Conservation (phyloP, 2,113 vertebrate genomes). For the Nyctibius bracteatus region DNA sequence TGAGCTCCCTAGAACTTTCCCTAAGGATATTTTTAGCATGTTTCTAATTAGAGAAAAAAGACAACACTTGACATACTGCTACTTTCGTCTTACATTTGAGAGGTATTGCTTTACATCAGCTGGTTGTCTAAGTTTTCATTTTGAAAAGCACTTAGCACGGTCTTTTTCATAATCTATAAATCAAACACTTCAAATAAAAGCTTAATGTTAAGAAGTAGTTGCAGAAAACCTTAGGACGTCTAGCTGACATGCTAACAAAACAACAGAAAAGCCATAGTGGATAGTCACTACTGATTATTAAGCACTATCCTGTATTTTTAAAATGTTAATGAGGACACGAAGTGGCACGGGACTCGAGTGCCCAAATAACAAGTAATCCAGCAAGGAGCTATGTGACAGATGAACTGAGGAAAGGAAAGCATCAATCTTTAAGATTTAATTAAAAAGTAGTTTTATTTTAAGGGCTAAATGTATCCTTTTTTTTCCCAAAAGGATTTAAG, state of each 20-base stretch:
- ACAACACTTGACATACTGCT: neutral
- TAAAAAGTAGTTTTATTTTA: neutral
- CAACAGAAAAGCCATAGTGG: neutral
- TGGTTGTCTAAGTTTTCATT: neutral
- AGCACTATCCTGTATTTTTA: neutral
- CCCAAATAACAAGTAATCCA: neutral
- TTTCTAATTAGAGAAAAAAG: conserved; percentile 57
- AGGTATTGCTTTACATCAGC: neutral
- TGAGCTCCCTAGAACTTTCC: conserved; percentile 16
- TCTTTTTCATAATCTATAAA: neutral
- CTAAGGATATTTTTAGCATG: conserved; percentile 15
- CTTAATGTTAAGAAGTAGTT: neutral
- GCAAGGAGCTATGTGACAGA: neutral
- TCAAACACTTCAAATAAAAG: neutral
- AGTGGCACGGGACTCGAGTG: neutral
- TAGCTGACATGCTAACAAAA: neutral
- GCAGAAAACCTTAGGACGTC: neutral
- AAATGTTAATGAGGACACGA: neutral
- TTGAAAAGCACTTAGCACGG: neutral
- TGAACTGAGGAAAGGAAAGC: neutral
- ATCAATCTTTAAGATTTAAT: neutral
- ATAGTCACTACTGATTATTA: neutral
- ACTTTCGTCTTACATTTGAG: neutral
- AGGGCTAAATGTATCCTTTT: neutral
- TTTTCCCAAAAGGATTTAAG: neutral